phyloP scores from a whole-genome alignment of 2,888 invertebrate species.

The Chrysomela aeneicollis region DNA sequence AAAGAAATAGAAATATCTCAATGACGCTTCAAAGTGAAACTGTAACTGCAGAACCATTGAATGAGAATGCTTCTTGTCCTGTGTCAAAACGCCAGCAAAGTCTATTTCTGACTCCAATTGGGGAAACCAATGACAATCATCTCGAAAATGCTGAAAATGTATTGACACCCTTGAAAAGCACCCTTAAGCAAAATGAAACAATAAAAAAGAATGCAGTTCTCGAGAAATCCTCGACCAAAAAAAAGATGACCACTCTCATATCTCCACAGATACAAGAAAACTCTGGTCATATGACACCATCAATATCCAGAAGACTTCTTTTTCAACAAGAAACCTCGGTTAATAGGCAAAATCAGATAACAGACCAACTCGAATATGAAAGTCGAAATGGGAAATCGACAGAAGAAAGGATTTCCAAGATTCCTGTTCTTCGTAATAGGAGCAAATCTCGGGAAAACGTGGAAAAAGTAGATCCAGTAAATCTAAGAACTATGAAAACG shows the following conservation, averaged over 20 bases:
- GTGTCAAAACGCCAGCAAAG: not conserved
- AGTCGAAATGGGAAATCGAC: not conserved
- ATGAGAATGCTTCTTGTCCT: not conserved
- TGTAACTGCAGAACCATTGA: not conserved
- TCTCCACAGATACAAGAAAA: not conserved
- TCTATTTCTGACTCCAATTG: not conserved
- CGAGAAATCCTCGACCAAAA: not conserved
- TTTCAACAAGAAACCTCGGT: not conserved
- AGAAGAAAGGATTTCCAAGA: slow-evolving; percentile 11
- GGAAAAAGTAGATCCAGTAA: not conserved
- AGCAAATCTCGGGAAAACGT: slow-evolving; percentile 21
- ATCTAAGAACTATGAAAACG: not conserved
- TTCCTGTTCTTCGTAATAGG: slow-evolving; percentile 12
- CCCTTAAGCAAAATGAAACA: not conserved
- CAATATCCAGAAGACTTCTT: not conserved
- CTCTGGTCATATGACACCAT: not conserved
- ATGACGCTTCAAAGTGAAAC: too few relatives aligned
- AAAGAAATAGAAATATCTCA: too few relatives aligned
- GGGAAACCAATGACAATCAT: not conserved
- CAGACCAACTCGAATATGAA: too few relatives aligned
- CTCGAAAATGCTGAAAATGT: not conserved
- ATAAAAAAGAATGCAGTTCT: not conserved
- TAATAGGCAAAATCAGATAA: too few relatives aligned
- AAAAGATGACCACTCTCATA: not conserved
- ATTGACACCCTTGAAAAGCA: not conserved